Evolutionary conservation across 2,888 invertebrate genomes (phyloP).

Genomic region (Saturnia japonica): DNA sequence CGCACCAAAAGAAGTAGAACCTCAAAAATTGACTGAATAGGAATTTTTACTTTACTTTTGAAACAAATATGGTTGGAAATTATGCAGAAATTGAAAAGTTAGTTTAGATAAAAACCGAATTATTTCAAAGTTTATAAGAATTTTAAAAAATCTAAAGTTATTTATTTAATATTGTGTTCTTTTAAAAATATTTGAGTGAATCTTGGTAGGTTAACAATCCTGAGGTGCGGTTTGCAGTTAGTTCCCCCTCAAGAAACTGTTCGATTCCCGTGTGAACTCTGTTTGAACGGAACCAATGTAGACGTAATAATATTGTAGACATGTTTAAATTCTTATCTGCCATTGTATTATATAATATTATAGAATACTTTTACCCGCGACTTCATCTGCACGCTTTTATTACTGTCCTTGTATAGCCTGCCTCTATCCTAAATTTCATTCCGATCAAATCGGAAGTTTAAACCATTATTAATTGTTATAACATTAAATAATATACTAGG

Average conservation of each 20-base stretch:
- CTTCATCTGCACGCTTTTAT: too few species aligned
- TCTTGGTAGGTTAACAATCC: conserved; percentile 39
- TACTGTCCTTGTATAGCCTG: too few species aligned
- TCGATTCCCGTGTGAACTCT: conserved; percentile 76
- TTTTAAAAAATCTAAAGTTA: not conserved
- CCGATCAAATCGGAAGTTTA: too few species aligned
- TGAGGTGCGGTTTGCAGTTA: conserved; percentile 35
- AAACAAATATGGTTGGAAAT: too few species aligned
- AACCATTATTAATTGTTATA: too few species aligned
- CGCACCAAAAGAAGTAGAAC: too few species aligned
- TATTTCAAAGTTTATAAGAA: not conserved
- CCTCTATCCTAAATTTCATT: too few species aligned
- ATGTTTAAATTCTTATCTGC: not conserved
- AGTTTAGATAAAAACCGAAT: too few species aligned
- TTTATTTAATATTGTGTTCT: not conserved
- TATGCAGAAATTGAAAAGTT: not conserved
- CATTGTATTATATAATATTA: not conserved
- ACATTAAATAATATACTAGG: too few species aligned
- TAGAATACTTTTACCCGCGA: too few species aligned
- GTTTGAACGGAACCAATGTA: conserved; percentile 36
- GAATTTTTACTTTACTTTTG: too few species aligned
- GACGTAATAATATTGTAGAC: conserved; percentile 18
- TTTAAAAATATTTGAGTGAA: conserved; percentile 27
- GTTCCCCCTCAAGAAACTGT: conserved; percentile 67
- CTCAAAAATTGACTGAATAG: too few species aligned